Evolutionary conservation across 1,140 invertebrate genomes (phyloP), one percentile per base, ranked within the genome.

Genomic region (Mycetomoellerius zeteki): DNA sequence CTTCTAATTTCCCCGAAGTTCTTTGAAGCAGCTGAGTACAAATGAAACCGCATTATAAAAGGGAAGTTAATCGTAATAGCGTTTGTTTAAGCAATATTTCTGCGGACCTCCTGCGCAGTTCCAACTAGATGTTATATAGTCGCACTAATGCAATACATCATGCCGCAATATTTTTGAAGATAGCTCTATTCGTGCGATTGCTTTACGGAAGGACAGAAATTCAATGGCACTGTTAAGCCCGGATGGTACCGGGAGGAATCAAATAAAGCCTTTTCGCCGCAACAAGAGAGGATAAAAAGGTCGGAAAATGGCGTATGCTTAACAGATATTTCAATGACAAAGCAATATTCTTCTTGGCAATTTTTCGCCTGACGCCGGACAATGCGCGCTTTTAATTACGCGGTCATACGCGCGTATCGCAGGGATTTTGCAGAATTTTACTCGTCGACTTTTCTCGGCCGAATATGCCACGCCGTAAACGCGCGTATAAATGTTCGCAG

Each of bases 271-370:
- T 14, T 47, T 52, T 85, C 47, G 47, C 67, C 54, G 54, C 33
- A 7, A 14, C 3, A 62, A 8, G 16, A 33, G 19, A 54, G 21
- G 82, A 73, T 65, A 71, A 85, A 88, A 60, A 52, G 6, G 21
- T 54, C 27, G 81, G 27, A 8, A 75, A 50, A 24, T 33, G 50
- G 43, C 80, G 90, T 90, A 90, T 89, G 75, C 87, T 90, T 90
- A 89, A 90, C 69, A 85, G 75, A 88, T 89, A 89, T 91, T 87
- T 86, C 81, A 86, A 87, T 80, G 81, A 64, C 76, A 87, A 86
- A 89, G 71, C 87, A 90, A 91, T 88, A 90, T 90, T 85, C 75
- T 65, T 73, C 56, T 30, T 52, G 65, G 58, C 64, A 81, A 88
- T 54, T 85, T 88, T 62, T 33, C 19, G 30, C 33, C 43, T 56